phyloP scores from a whole-genome alignment of 1,140 invertebrate species.

The Panulirus ornatus region DNA sequence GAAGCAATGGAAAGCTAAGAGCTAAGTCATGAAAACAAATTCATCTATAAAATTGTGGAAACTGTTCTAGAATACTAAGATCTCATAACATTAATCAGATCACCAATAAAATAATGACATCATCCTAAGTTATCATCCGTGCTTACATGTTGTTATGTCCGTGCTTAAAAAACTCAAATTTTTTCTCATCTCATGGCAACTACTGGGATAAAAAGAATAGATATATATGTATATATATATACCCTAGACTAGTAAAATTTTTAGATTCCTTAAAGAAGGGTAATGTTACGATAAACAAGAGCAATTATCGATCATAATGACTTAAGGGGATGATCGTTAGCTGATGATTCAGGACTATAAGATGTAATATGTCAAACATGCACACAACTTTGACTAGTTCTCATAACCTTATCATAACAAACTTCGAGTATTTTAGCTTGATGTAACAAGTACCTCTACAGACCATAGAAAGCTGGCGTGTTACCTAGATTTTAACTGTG shows the following conservation, averaged over 20 bases:
- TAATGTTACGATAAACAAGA: not conserved
- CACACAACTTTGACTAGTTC: not conserved
- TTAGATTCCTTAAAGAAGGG: not conserved
- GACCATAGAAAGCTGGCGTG: not conserved
- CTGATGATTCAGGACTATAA: not conserved
- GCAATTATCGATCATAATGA: not conserved
- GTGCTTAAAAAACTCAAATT: not conserved
- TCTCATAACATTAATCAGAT: not conserved
- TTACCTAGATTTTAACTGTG: not conserved
- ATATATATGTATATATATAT: too few relatives aligned
- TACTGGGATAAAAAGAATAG: not conserved
- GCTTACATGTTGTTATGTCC: too few relatives aligned
- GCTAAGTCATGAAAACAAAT: slow-evolving; percentile 10
- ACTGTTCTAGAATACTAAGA: not conserved
- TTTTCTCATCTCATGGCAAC: not conserved
- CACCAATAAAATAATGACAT: not conserved
- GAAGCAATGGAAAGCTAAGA: not conserved
- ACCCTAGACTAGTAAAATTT: slow-evolving; percentile 2
- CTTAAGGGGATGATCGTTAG: not conserved
- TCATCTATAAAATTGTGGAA: not conserved
- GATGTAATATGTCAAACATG: not conserved
- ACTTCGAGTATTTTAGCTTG: not conserved
- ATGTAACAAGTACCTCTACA: not conserved
- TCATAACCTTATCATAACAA: not conserved
- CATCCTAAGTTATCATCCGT: slow-evolving; percentile 7